Evolutionary conservation across 2,888 invertebrate species (phyloP), one percentile per base, ranked within the genome.

Genomic region (Drosophila meridiana): DNA sequence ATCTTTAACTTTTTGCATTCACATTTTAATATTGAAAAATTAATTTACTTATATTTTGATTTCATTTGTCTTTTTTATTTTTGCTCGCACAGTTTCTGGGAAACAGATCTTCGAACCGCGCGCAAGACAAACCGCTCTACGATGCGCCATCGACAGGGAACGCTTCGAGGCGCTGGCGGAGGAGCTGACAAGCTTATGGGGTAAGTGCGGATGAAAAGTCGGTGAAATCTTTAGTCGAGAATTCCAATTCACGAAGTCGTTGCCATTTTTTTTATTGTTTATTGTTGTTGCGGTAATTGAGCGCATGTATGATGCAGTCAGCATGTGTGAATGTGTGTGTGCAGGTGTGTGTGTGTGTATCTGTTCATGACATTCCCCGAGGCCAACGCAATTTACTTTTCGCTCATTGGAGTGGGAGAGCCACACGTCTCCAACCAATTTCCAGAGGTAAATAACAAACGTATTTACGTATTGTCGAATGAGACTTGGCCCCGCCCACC

Each of bases 101-200:
- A 96, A 90, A 95, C 96, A 78, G 97, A 97, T 92, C 95, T 97
- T 62, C 95, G 95, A 64, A 94, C 96, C n/a, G 96, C 95, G 0
- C 93, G 97, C 34, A 95, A 96, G 82, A 94, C 94, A 28, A 96
- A 96, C 90, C 94, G 94, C 61, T 95, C 95, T 4, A 94, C 94
- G 93, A 91, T 93, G 72, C 90, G 93, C 30, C 82, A 82, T 9
- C 89, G 83, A 11, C 82, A 90, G 8, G 86, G 82, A 26, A 89
- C 82, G 3, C 13, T 73, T 2, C 75, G 69, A 0, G 62, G 83
- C 11, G 64, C 36, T 2, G 69, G 63, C 5, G 66, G 47, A 1
- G 69, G 64, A 30, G 34, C 52, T 40, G 84, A 88, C 69, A 85
- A 88, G 69, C 64, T 86, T 20, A 48, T 78, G 57, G 66, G 84